Evolutionary conservation across 1,140 invertebrate species (phyloP).

Genomic region (Caenorhabditis briggsae): DNA sequence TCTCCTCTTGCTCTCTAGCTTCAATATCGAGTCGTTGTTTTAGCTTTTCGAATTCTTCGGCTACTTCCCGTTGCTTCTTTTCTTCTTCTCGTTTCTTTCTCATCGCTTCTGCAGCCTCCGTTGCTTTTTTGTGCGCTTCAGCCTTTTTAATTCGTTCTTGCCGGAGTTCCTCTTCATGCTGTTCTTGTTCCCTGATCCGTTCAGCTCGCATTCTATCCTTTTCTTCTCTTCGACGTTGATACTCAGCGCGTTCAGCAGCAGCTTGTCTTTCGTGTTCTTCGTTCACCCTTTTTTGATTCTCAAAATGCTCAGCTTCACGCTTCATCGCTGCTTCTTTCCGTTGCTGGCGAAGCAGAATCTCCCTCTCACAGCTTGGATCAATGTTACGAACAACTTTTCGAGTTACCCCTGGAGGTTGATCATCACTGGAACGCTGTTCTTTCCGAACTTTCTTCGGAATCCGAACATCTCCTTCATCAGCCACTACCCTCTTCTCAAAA

Average conservation of each 20-base stretch:
- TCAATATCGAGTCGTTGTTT: background rate
- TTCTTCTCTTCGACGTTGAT: too few species aligned
- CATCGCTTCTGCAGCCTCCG: background rate
- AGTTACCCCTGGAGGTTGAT: background rate
- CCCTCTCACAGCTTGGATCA: background rate
- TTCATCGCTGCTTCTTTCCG: background rate
- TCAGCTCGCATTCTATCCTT: too few species aligned
- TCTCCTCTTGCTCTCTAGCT: background rate
- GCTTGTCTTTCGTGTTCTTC: background rate
- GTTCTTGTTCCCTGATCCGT: too few species aligned
- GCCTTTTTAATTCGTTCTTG: background rate
- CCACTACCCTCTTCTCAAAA: too few species aligned
- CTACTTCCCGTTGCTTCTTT: background rate
- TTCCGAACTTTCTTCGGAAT: slow-evolving; percentile 2
- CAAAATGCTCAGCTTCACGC: background rate
- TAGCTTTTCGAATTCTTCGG: background rate
- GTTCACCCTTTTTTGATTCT: background rate
- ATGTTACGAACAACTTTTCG: background rate
- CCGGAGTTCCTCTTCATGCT: too few species aligned
- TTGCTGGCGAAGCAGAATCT: background rate
- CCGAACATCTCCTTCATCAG: background rate
- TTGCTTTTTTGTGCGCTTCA: background rate
- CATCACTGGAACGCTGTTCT: background rate
- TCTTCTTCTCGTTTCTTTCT: background rate
- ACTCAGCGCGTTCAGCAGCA: background rate